These are phyloP conservation scores for Baryphthengus martii DNA, from an alignment of 2,113 vertebrate species.

Conservation along the genomic window DNA sequence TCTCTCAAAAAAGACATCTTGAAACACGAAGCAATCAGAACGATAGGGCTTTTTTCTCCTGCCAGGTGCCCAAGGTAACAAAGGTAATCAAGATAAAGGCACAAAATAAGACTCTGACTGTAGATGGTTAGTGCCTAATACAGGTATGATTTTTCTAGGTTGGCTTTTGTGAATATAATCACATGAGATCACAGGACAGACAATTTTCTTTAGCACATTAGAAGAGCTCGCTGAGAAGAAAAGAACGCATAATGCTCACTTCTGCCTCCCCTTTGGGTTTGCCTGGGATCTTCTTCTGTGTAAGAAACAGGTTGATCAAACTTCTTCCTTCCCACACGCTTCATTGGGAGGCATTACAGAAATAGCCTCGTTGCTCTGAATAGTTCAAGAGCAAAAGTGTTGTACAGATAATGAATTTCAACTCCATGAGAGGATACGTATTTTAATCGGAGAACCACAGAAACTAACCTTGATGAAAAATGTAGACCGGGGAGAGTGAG, in stretches of 20 bases:
- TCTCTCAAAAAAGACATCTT: neutral
- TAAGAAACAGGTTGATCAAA: neutral
- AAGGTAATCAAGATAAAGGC: constrained; percentile 13
- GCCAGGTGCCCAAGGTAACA: neutral
- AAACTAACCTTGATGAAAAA: neutral
- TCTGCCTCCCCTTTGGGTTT: neutral
- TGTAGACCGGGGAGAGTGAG: neutral
- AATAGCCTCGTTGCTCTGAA: neutral
- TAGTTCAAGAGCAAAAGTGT: neutral
- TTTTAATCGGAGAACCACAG: neutral
- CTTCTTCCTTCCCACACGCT: neutral
- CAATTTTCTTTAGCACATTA: neutral
- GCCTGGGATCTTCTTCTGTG: neutral
- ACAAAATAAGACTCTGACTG: neutral
- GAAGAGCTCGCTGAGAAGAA: neutral
- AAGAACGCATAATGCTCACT: neutral
- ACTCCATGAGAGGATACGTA: accelerated
- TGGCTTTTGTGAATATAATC: neutral
- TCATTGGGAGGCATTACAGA: neutral
- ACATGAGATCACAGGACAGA: neutral
- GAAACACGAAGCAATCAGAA: neutral
- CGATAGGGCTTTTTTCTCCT: neutral
- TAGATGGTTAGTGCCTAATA: neutral
- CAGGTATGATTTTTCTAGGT: neutral
- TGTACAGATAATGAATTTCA: neutral